Conservation (phyloP, 2,888 invertebrate species). For the Nezara viridula region DNA sequence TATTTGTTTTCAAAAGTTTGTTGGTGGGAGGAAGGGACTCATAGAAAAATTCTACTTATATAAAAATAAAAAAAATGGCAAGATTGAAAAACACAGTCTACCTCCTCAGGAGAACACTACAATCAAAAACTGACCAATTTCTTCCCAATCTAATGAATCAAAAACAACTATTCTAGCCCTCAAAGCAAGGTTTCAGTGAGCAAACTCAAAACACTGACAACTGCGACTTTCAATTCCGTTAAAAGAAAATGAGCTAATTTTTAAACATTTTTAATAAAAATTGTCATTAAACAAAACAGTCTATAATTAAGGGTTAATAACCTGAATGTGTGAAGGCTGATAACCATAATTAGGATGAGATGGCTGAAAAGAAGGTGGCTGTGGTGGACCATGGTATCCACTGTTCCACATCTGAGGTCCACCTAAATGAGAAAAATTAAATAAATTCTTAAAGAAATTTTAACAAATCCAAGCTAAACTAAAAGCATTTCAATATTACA, state of each 20-base stretch:
- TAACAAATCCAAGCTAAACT: not conserved
- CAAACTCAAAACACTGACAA: not conserved
- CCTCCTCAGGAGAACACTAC: not conserved
- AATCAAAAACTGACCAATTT: not conserved
- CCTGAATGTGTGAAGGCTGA: conserved; percentile 54
- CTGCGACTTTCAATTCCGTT: not conserved
- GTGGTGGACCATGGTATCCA: conserved; percentile 56
- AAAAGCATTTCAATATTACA: not conserved
- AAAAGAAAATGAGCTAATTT: not conserved
- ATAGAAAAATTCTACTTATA: not conserved
- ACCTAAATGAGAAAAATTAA: conserved; percentile 37
- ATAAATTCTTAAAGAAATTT: not conserved
- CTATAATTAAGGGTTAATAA: conserved; percentile 33
- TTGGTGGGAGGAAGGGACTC: too few relatives aligned
- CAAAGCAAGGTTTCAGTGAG: too few relatives aligned
- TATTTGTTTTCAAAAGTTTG: too few relatives aligned
- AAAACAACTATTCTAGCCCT: not conserved
- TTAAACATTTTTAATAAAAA: not conserved
- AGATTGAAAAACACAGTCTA: not conserved
- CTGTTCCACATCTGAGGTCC: conserved; percentile 57
- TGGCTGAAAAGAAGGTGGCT: conserved; percentile 52
- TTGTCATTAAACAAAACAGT: not conserved
- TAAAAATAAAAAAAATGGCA: too few relatives aligned
- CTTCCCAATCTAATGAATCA: not conserved
- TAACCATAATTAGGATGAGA: conserved; percentile 51